These are phyloP conservation scores for Cistogaster globosa DNA, from an alignment of 2,888 invertebrate genomes.

Conservation along the genomic window DNA sequence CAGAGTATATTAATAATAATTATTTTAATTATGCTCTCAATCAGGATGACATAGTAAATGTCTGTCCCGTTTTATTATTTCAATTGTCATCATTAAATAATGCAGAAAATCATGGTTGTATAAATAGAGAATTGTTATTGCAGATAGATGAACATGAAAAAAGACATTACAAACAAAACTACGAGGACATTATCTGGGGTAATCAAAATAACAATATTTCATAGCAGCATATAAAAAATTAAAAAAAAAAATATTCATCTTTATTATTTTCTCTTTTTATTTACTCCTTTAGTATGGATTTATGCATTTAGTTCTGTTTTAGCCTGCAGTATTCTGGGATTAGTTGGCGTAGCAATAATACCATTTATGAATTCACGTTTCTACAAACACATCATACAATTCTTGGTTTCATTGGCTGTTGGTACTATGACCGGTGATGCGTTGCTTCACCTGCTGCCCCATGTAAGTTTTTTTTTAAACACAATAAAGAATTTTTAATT, in stretches of 20 bases:
- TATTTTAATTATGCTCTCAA: constrained; percentile 74
- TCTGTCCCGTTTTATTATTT: constrained; percentile 88
- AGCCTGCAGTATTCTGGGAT: constrained; percentile 93
- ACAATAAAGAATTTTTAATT: neutral
- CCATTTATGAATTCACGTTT: constrained; percentile 94
- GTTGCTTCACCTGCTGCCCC: constrained; percentile 94
- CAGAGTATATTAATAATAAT: constrained; percentile 51
- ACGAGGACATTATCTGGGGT: constrained; percentile 78
- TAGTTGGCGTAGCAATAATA: constrained; percentile 94
- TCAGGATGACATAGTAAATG: constrained; percentile 80
- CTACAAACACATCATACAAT: constrained; percentile 95
- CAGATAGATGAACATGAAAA: constrained; percentile 75
- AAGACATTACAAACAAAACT: constrained; percentile 61
- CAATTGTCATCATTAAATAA: constrained; percentile 85
- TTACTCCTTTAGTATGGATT: constrained; percentile 87
- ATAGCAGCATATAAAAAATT: too few species aligned
- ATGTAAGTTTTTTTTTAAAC: constrained; percentile 85
- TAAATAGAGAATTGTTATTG: constrained; percentile 81
- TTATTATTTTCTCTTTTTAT: neutral
- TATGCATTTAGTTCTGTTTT: constrained; percentile 92
- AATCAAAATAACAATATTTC: constrained; percentile 9
- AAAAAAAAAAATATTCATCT: too few species aligned
- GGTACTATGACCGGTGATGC: constrained; percentile 97
- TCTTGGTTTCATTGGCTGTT: constrained; percentile 95
- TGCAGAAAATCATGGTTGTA: constrained; percentile 85